Conservation (phyloP, 2,888 invertebrate species). For the Trissoscelio sp. region DNA sequence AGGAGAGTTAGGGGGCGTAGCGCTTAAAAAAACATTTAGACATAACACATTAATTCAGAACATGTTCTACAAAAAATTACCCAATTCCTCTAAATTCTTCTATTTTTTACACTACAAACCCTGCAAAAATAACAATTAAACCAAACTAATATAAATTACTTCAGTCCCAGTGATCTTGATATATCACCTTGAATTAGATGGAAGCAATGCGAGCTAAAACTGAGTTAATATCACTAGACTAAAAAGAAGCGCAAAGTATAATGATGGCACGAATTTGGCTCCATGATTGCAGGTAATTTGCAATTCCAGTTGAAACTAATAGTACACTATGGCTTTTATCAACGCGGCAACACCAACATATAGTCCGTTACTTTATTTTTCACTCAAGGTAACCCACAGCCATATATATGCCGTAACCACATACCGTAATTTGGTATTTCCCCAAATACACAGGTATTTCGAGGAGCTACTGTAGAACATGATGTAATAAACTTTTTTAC, state of each 20-base stretch:
- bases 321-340: constrained; percentile 33
- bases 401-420: constrained; percentile 35
- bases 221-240: constrained; percentile 6
- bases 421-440: constrained; percentile 34
- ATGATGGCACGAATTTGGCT: constrained; percentile 19
- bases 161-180: not conserved
- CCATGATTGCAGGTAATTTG: constrained; percentile 39
- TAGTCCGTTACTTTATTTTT: constrained; percentile 40
- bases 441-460: constrained; percentile 30
- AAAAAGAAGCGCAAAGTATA: constrained; percentile 15
- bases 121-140: not conserved
- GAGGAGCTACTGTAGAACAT: constrained; percentile 9
- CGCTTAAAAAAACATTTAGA: too few relatives aligned
- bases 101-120: too few relatives aligned
- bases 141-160: not conserved
- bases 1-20: too few relatives aligned
- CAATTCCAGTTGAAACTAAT: constrained; percentile 30
- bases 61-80: too few relatives aligned
- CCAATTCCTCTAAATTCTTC: too few relatives aligned
- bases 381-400: constrained; percentile 25
- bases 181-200: constrained; percentile 16
- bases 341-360: not conserved
- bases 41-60: too few relatives aligned
- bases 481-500: constrained; percentile 47
- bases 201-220: not conserved